These are phyloP conservation scores for Isichthys henryi DNA, from an alignment of 2,113 vertebrate genomes.

Conservation along the genomic window DNA sequence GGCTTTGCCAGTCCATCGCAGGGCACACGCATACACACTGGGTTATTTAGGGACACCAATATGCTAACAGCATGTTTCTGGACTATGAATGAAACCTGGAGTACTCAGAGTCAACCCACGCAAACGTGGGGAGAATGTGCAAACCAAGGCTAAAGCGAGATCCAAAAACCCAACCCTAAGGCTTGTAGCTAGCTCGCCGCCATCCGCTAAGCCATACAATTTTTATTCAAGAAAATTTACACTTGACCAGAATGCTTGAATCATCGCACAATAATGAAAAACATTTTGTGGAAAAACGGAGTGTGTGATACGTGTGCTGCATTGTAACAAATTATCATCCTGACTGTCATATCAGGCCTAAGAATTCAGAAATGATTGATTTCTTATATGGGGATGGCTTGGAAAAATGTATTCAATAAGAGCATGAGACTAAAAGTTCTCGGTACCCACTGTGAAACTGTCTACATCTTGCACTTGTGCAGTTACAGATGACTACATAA, in stretches of 20 bases:
- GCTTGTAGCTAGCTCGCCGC: neutral
- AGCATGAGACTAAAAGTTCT: neutral
- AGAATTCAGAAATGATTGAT: neutral
- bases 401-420: neutral
- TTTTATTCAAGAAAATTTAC: neutral
- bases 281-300: neutral
- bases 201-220: neutral
- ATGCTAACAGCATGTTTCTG: neutral
- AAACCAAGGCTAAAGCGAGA: neutral
- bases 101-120: neutral
- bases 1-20: neutral
- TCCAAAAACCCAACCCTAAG: neutral
- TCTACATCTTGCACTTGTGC: neutral
- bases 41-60: conserved; percentile 3
- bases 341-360: neutral
- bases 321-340: neutral
- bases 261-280: neutral
- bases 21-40: neutral
- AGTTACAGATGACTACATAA: neutral
- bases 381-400: neutral
- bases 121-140: neutral
- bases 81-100: neutral
- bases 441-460: neutral
- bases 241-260: conserved; percentile 2
- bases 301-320: neutral